Evolutionary conservation across 1,140 invertebrate species (phyloP).

Genomic region (Bombus waltoni): DNA sequence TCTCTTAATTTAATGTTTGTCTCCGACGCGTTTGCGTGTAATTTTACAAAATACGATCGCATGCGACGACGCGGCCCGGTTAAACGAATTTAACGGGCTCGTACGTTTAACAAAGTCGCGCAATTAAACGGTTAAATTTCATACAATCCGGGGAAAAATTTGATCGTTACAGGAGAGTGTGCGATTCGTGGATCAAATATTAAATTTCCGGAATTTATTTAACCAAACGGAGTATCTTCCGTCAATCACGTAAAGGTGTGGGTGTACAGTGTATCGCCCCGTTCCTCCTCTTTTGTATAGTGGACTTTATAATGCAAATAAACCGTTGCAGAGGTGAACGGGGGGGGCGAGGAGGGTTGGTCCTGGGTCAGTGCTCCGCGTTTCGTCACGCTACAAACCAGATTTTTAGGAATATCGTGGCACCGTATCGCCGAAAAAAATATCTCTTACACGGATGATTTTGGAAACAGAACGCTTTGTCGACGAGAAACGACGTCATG

Average conservation of each 20-base stretch:
- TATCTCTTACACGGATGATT: slow-evolving; percentile 47
- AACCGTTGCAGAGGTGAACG: slow-evolving; percentile 24
- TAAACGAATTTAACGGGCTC: slow-evolving; percentile 1
- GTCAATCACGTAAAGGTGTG: slow-evolving; percentile 61
- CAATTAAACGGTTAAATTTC: slow-evolving; percentile 29
- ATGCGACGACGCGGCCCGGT: background rate
- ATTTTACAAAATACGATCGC: slow-evolving; percentile 5
- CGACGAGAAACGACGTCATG: slow-evolving; percentile 36
- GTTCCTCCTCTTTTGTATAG: slow-evolving; percentile 49
- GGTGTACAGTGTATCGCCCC: slow-evolving; percentile 56
- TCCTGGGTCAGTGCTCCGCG: slow-evolving; percentile 47
- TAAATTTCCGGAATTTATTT: slow-evolving; percentile 68
- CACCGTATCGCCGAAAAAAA: slow-evolving; percentile 45
- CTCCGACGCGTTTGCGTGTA: background rate
- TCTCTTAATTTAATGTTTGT: slow-evolving; percentile 6
- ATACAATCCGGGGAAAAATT: slow-evolving; percentile 31
- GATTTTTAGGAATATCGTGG: slow-evolving; percentile 58
- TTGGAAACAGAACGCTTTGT: slow-evolving; percentile 47
- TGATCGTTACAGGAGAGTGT: background rate
- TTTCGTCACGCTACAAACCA: slow-evolving; percentile 60
- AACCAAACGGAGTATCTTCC: slow-evolving; percentile 63
- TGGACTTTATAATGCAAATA: slow-evolving; percentile 74
- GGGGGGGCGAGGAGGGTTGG: background rate
- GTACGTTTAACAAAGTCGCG: slow-evolving; percentile 2
- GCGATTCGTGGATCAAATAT: slow-evolving; percentile 33